These are phyloP conservation scores for Eledone cirrhosa DNA, from an alignment of 2,888 invertebrate genomes.

Conservation along the genomic window DNA sequence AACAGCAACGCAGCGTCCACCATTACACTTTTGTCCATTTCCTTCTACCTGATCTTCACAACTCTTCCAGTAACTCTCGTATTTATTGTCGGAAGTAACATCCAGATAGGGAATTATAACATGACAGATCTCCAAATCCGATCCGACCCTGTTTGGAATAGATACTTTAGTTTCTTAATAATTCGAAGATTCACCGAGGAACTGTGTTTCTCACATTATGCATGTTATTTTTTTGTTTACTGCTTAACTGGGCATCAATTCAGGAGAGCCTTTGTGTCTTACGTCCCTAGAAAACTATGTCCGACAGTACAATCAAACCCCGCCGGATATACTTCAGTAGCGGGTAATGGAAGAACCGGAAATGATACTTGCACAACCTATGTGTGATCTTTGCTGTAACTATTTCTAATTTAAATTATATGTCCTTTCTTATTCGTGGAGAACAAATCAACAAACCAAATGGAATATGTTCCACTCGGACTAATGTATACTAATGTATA, in stretches of 20 bases:
- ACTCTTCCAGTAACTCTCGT: slow-evolving; percentile 64
- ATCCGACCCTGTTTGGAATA: slow-evolving; percentile 48
- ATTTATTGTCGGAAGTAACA: slow-evolving; percentile 53
- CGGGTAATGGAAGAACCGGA: neutral
- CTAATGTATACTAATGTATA: too few species aligned
- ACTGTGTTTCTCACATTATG: slow-evolving; percentile 59
- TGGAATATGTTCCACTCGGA: too few species aligned
- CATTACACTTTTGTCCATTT: slow-evolving; percentile 62
- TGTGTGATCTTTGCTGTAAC: neutral
- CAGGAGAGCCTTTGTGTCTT: slow-evolving; percentile 35
- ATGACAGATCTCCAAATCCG: slow-evolving; percentile 47
- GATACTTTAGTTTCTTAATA: slow-evolving; percentile 44
- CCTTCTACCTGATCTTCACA: slow-evolving; percentile 65
- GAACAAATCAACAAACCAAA: too few species aligned
- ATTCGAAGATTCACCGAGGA: slow-evolving; percentile 54
- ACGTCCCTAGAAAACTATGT: neutral
- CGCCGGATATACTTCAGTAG: neutral
- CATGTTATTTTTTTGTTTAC: slow-evolving; percentile 60
- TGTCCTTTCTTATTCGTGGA: too few species aligned
- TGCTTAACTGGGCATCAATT: slow-evolving; percentile 55
- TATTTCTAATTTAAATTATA: too few species aligned
- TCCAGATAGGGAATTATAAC: slow-evolving; percentile 46
- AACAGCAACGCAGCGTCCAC: slow-evolving; percentile 58
- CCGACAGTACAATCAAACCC: too few species aligned
- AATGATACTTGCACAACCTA: slow-evolving; percentile 21